Evolutionary conservation across 1,140 invertebrate genomes (phyloP), one percentile per base, ranked within the genome.

Genomic region (Papilio polyxenes): DNA sequence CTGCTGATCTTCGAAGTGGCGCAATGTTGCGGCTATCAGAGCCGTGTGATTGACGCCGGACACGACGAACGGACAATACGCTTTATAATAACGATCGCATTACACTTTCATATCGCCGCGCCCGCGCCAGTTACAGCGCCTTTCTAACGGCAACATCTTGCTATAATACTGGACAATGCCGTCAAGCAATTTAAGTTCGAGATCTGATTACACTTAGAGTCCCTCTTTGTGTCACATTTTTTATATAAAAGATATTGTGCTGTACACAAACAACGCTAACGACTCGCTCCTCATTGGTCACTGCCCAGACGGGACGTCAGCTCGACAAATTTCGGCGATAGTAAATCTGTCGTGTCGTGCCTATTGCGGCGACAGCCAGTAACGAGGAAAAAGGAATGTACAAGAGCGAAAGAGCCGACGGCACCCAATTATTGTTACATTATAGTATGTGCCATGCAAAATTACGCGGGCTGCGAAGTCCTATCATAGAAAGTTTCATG

Each of bases 21-120:
- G 31, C 65, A 31, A 72, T 37, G 65, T 10, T 37, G 11, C 65
- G 13, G 13, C 65, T 37, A 7, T 37, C 5, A 72, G 65, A 65
- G 62, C 23, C 62, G 31, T 37, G 13, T 72, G 65, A 72, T 72
- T 72, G 65, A 72, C 65, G 23, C 65, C 65, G 62, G 62, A 65
- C 20, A 65, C 62, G 23, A 65, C 62, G 23, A 23, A 65, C 65
- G 65, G 65, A 72, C 65, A 72, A 37, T 37, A 37, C 65, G 23
- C 65, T 72, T 72, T 72, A 72, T 17, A 72, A 72, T 72, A 37
- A 72, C 13, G 65, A 72, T 37, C 31, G 31, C 65, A 37, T 37
- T 72, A 72, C 65, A 72, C 65, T 72, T 72, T 72, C 65, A 72
- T 31, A 40, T 72, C 11, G 10, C 11, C 23, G 62, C 56, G 15